Conservation (phyloP, 2,797 vertebrate genomes). For the Gorsachius magnificus region DNA sequence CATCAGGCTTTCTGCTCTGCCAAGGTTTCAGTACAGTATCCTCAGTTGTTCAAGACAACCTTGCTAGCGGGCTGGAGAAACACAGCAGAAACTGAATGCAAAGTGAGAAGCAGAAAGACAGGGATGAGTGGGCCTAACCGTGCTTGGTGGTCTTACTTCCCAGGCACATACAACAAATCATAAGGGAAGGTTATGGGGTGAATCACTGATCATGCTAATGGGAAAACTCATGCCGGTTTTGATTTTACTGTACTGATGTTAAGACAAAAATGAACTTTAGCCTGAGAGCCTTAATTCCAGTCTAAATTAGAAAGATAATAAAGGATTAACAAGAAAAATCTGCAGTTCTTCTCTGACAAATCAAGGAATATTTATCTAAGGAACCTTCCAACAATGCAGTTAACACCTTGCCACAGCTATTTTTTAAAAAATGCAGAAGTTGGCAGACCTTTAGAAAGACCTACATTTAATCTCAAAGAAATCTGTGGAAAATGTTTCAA, state of each 20-base stretch:
- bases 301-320: not conserved
- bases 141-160: not conserved
- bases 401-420: not conserved
- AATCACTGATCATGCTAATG: not conserved
- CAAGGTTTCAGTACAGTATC: not conserved
- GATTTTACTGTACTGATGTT: not conserved
- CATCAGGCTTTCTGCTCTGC: not conserved
- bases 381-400: not conserved
- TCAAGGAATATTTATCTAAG: not conserved
- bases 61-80: not conserved
- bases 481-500: not conserved
- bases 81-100: not conserved
- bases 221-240: not conserved
- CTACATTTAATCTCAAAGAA: not conserved
- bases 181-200: not conserved
- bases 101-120: not conserved
- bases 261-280: not conserved
- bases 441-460: not conserved
- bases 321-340: not conserved
- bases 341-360: not conserved
- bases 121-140: not conserved
- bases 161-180: rapidly evolving
- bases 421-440: not conserved
- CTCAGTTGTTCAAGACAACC: not conserved
- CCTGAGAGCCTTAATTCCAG: not conserved